Base-by-base conservation (phyloP, 2,797 vertebrate genomes). In the Melanotaenia nigrans region DNA sequence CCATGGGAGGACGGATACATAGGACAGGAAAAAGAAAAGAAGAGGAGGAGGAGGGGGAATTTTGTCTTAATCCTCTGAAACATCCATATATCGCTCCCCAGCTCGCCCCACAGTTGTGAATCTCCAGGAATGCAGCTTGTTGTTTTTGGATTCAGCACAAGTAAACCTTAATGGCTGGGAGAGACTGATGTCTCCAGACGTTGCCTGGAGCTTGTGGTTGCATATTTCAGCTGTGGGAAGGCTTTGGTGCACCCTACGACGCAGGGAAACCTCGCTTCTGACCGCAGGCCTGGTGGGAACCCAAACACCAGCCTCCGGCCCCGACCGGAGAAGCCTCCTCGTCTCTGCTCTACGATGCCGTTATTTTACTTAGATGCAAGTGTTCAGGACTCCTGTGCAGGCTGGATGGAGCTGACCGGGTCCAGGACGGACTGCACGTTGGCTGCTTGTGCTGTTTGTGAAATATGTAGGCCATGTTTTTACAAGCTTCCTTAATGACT, bases 81-180 rank as follows among this genome's bases (percentile, higher is more conserved):
- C 87, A 82, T 81, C 80, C 79, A 67, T 70, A 79, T 75, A 79
- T 86, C 57, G 73, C 82, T 76, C 55, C 65, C 63, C 36, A 68
- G 68, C 16, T 1, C 68, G 68, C 67, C 81, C 78, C 81, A 67
- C 78, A 76, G 89, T 67, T 83, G 90, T 90, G 87, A 91, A 92
- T 81, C 84, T 88, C 35, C 83, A 90, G 88, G 90, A 92, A 90
- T 88, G 89, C 11, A n/a, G 79, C 77, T 68, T 87, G 90, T 89
- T 92, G 87, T 87, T 91, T 87, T 90, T 91, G 90, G 89, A 84
- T 68, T 66, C 75, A 35, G 80, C 42, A 66, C 77, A 53, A 61
- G 78, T 65, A 51, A 87, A 84, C 73, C 62, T 71, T 81, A 69
- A 75, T 61, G 82, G 68, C 76, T 5, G 59, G 54, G 77, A 38